phyloP scores from a whole-genome alignment of 1,140 invertebrate species.

The Scylla paramamosain region DNA sequence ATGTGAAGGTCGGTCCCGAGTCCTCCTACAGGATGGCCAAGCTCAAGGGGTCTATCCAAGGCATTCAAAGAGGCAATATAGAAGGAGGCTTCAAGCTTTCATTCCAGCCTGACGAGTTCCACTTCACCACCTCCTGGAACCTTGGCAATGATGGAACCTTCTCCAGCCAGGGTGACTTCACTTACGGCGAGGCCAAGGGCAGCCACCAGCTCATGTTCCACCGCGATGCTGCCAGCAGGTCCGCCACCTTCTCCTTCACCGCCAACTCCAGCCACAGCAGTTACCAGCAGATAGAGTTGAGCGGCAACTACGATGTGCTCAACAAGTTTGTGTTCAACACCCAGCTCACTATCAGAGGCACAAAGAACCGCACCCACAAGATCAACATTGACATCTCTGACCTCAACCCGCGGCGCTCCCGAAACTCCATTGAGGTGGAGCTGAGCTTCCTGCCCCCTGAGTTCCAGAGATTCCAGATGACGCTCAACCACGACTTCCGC shows the following conservation, averaged over 20 bases:
- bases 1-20: conserved; percentile 67
- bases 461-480: conserved; percentile 54
- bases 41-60: conserved; percentile 62
- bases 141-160: conserved; percentile 29
- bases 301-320: conserved; percentile 65
- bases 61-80: conserved; percentile 54
- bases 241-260: conserved; percentile 54
- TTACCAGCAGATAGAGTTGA: conserved; percentile 42
- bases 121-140: conserved; percentile 60
- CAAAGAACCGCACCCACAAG: conserved; percentile 15
- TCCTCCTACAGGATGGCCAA: conserved; percentile 64
- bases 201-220: conserved; percentile 39
- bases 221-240: conserved; percentile 6
- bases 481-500: conserved; percentile 73
- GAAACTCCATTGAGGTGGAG: conserved; percentile 17
- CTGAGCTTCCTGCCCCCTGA: conserved; percentile 33
- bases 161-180: conserved; percentile 48
- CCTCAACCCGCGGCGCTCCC: conserved; percentile 39
- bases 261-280: conserved; percentile 61
- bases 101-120: conserved; percentile 51
- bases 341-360: background rate
- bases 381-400: conserved; percentile 53
- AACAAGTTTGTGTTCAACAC: conserved; percentile 50
- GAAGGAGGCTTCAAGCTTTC: conserved; percentile 66
- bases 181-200: conserved; percentile 61